phyloP scores from a whole-genome alignment of 2,797 vertebrate genomes.

The Pelodytes ibericus region DNA sequence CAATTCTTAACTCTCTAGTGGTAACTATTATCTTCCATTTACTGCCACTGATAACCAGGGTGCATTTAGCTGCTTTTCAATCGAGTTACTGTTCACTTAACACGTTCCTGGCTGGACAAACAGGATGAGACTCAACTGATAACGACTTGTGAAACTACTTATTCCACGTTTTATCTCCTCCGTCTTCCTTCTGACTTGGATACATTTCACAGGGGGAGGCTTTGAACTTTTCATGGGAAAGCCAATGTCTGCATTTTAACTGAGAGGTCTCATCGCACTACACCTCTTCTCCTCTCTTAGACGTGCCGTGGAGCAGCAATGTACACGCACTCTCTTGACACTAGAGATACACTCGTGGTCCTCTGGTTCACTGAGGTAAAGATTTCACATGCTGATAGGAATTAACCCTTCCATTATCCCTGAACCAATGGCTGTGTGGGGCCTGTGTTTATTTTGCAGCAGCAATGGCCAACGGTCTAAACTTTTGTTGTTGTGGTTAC shows the following conservation, averaged over 20 bases:
- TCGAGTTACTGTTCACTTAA: slow-evolving; percentile 80
- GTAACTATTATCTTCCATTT: slow-evolving; percentile 89
- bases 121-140: slow-evolving; percentile 58
- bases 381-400: slow-evolving; percentile 51
- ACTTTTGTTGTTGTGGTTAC: too few species aligned
- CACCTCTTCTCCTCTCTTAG: slow-evolving; percentile 23
- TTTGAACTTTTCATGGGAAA: slow-evolving; percentile 65
- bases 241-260: slow-evolving; percentile 60
- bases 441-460: not conserved
- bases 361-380: slow-evolving; percentile 11
- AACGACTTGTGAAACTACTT: slow-evolving; percentile 64
- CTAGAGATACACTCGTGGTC: slow-evolving; percentile 35
- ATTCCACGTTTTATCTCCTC: slow-evolving; percentile 71
- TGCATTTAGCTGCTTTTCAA: slow-evolving; percentile 75
- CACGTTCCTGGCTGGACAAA: slow-evolving; percentile 70
- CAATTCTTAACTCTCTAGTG: slow-evolving; percentile 84
- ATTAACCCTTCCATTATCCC: not conserved
- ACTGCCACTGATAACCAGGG: slow-evolving; percentile 85
- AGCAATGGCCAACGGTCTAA: too few species aligned
- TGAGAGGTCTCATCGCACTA: slow-evolving; percentile 46
- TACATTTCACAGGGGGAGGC: slow-evolving; percentile 62
- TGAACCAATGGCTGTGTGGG: not conserved
- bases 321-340: slow-evolving; percentile 38
- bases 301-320: not conserved
- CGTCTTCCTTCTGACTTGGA: slow-evolving; percentile 56